Base-by-base conservation (phyloP, 2,797 vertebrate genomes). In the Capromys pilorides region DNA sequence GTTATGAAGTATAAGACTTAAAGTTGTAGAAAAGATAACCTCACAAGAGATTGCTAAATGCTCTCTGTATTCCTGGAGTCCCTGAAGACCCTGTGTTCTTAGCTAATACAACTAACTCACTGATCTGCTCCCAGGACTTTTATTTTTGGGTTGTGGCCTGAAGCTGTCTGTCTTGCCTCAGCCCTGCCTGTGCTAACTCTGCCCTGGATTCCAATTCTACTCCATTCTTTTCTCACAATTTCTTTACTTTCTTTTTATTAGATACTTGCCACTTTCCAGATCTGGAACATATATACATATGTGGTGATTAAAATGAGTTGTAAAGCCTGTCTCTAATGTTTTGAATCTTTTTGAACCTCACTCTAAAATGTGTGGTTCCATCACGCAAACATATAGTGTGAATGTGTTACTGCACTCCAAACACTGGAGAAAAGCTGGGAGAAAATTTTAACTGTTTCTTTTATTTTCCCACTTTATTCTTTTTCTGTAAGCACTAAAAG, bases 351-450 rank as follows among this genome's bases (percentile, higher is more conserved):
- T 80, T 66, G 12, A 75, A n/a, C 41, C 33, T 91, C 26, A 36
- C 93, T 86, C 57, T 66, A 93, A 92, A 94, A 64, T 61, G 8
- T 69, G 39, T 49, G 41, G 0, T 69, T 94, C 54, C 54, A 88
- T 93, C 19, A 12, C 71, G 49, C 67, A 77, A 73, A 71, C 45
- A 78, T 26, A 45, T 18, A 33, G 3, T 59, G 11, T 85, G 62
- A 94, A 92, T 83, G 66, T 61, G 28, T 92, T 90, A 45, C 64
- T 91, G 12, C 21, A 11, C n/a, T 89, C 83, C 91, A 94, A 91
- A 83, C 91, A 82, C 64, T n/a, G n/a, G n/a, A n/a, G n/a, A n/a
- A n/a, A 93, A 86, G 10, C 66, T 75, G 7, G 49, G 31, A 91
- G 49, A 94, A 73, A 71, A 21, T 88, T 81, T 57, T 77, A 92